Evolutionary conservation across 2,888 invertebrate species (phyloP), one percentile per base, ranked within the genome.

Genomic region (Drosophila fulvimacula): DNA sequence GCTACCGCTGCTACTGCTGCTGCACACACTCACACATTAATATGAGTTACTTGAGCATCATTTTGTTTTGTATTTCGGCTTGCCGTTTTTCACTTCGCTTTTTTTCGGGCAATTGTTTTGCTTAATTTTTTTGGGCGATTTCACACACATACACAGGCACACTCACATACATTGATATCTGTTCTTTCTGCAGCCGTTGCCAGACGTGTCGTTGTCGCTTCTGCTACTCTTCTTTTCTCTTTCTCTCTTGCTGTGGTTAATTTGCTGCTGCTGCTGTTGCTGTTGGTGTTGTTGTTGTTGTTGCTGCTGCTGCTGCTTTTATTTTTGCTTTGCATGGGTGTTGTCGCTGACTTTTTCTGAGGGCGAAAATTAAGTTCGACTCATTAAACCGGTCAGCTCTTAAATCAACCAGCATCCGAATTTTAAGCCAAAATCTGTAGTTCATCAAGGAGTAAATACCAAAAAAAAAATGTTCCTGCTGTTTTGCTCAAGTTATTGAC

Each of bases 291-390:
- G 3, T 19, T 39, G 27, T 34, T 74, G n/a, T 46, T 60, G 36
- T 39, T 62, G 60, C 19, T 32, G n/a, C n/a, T 41, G 39, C 2
- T 41, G 19, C 24, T 67, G 3, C 21, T 39, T 32, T 34, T 74
- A 17, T 46, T 60, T 39, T 39, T 62, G 60, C 19, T 32, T 56
- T 62, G 73, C 60, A 71, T 77, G 74, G 79, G 74, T 76, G 79
- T 80, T 76, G 79, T 76, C 48, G 17, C 77, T 80, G 57, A 51
- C 59, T 65, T 69, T 51, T 79, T 74, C 55, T 76, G 75, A 87
- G 82, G 73, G 76, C 75, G 79, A 86, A 89, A 86, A 86, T 86
- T 86, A 86, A 89, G 88, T 86, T 71, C 83, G 75, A 89, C 76
- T 75, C 80, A 89, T 85, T 84, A 79, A 89, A 87, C 89, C 81